These are phyloP conservation scores for Mercenaria mercenaria DNA, from an alignment of 1,140 invertebrate genomes.

Conservation along the genomic window DNA sequence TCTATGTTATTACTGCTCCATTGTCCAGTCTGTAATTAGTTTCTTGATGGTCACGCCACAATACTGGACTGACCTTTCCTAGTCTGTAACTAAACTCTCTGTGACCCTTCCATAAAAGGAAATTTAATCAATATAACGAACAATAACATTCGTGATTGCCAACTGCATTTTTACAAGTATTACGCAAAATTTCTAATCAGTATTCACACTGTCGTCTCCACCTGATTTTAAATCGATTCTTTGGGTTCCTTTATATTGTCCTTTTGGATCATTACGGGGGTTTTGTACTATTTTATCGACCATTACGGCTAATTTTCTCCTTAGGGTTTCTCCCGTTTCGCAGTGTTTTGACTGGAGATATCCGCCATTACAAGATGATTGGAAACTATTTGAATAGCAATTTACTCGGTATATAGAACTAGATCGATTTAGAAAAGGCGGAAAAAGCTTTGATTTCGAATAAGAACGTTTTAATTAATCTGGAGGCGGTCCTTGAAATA, in stretches of 20 bases:
- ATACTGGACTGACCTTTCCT: background rate
- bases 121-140: background rate
- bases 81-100: background rate
- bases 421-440: no score
- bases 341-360: background rate
- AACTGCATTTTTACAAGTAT: background rate
- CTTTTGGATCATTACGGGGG: background rate
- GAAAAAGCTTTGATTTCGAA: no score
- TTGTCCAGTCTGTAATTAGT: conserved; percentile 1
- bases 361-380: no score
- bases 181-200: conserved; percentile 20
- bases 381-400: no score
- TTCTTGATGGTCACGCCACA: background rate
- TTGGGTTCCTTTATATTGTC: background rate
- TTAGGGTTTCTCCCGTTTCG: conserved; percentile 5
- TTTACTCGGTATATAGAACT: no score
- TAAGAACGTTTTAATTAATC: no score
- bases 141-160: background rate
- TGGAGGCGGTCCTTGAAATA: no score
- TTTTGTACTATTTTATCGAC: background rate
- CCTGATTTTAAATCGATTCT: background rate
- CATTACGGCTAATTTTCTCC: conserved; percentile 8
- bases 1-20: background rate
- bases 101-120: background rate
- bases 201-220: background rate